Conservation (phyloP, 2,113 vertebrate genomes). For the Otis tarda region DNA sequence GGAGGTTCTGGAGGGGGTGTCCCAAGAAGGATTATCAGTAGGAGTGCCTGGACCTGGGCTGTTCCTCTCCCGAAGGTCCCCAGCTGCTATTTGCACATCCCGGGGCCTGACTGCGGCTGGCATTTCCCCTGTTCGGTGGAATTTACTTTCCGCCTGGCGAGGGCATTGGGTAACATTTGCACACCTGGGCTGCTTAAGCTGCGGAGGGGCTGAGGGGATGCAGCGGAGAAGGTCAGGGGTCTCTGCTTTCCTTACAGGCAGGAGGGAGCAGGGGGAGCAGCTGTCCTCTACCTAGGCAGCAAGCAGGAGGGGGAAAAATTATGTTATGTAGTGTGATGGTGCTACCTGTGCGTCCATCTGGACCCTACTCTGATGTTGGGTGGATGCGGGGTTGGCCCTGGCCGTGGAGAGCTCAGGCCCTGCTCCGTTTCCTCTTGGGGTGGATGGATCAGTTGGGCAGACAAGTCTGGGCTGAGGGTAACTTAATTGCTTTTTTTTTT, state of each 20-base stretch:
- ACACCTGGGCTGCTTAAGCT: constrained; percentile 76
- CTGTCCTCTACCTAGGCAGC: background rate
- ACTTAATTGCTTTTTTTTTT: background rate
- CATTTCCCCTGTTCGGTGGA: constrained; percentile 74
- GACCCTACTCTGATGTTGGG: background rate
- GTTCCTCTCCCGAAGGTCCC: constrained; percentile 10
- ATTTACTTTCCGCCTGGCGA: constrained; percentile 67
- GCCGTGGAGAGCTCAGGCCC: background rate
- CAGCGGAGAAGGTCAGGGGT: constrained; percentile 38
- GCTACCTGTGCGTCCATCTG: background rate
- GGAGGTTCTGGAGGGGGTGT: background rate
- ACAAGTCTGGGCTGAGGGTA: fast-evolving
- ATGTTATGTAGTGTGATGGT: background rate
- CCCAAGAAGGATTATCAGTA: constrained; percentile 30
- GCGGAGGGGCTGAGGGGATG: constrained; percentile 2
- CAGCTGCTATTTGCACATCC: constrained; percentile 76
- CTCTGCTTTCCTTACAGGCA: background rate
- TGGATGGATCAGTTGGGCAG: fast-evolving
- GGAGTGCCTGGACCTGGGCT: background rate
- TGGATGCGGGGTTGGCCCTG: background rate
- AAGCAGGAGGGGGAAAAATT: background rate
- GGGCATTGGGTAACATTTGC: constrained; percentile 78
- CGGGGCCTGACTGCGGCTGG: constrained; percentile 65
- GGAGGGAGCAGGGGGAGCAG: background rate
- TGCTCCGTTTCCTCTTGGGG: fast-evolving